Base-by-base conservation (phyloP, 2,797 vertebrate species). In the Melanotaenia pygmaea region DNA sequence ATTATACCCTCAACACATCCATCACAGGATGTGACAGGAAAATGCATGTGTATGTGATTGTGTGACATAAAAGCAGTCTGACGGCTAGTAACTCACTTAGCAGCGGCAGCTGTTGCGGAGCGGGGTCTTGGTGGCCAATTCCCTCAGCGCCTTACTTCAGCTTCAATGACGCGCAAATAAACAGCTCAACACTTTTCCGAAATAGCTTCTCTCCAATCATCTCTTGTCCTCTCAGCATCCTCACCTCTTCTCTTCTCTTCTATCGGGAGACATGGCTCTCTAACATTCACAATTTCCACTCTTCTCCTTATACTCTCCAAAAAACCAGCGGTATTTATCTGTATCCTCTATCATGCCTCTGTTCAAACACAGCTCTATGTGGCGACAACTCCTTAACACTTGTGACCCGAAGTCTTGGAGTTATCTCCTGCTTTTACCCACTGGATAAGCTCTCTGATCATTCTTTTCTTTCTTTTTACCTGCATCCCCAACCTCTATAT, bases 51-150 rank as follows among this genome's bases (percentile, higher is more conserved):
- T 81, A 77, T 81, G 87, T 88, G 88, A 95, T 95, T 97, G 90
- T 95, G 96, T 98, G 98, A 98, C 97, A 99, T 98, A 98, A 98
- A 98, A 96, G 97, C 89, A 97, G 97, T 98, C 96, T 98, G 97
- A 99, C 96, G 95, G 96, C 96, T 95, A 95, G 96, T 99, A 99
- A 99, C 98, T 99, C 97, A 98, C 98, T 99, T 99, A 99, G 96
- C 96, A 95, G 96, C 96, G 95, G 96, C 98, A 99, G 98, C 97
- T 99, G 98, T 98, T 99, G 96, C 94, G 63, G 95, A 94, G 94
- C 93, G 84, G 96, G 94, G 95, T 96, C 96, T 97, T 94, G 95
- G 96, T 96, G 95, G 96, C 96, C 95, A 96, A 98, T 97, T 98
- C 97, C 98, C 97, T 95, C 92, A 96, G 96, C 96, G 97, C 96